Evolutionary conservation across 2,888 invertebrate species (phyloP).

Genomic region (Pollenia griseotomentosa): DNA sequence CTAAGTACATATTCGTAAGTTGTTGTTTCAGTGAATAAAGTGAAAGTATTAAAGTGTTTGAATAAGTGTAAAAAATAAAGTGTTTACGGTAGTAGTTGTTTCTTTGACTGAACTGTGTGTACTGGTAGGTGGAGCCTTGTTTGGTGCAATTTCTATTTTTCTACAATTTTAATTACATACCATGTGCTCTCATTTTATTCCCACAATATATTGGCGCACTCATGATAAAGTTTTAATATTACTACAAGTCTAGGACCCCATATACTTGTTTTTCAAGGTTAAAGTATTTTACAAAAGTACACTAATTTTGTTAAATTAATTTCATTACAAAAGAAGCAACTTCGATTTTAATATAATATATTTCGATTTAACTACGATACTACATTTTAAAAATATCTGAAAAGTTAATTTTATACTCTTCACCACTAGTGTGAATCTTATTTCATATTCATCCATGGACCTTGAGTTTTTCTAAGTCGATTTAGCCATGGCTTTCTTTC

Average conservation of each 20-base stretch:
- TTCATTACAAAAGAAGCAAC: no score
- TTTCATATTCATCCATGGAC: no score
- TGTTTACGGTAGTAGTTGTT: conserved; percentile 45
- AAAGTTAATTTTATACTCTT: no score
- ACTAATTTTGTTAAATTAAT: not conserved
- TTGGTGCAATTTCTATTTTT: conserved; percentile 19
- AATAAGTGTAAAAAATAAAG: conserved; percentile 44
- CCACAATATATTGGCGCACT: conserved; percentile 1
- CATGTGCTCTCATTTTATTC: conserved; percentile 1
- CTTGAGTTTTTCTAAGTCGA: no score
- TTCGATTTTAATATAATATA: no score
- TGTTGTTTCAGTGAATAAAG: conserved; percentile 28
- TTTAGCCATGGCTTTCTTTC: no score
- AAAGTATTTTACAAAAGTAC: conserved; percentile 27
- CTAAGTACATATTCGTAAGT: conserved; percentile 22
- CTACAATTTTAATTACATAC: not conserved
- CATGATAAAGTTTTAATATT: conserved; percentile 32
- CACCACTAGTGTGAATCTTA: no score
- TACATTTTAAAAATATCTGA: no score
- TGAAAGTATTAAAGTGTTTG: conserved; percentile 51
- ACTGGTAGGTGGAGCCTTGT: not conserved
- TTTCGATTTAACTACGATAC: no score
- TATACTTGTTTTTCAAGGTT: conserved; percentile 46
- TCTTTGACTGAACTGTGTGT: not conserved
- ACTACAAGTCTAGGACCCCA: not conserved